These are phyloP conservation scores for Epinephelus awoara DNA, from an alignment of 2,797 vertebrate species.

Conservation along the genomic window DNA sequence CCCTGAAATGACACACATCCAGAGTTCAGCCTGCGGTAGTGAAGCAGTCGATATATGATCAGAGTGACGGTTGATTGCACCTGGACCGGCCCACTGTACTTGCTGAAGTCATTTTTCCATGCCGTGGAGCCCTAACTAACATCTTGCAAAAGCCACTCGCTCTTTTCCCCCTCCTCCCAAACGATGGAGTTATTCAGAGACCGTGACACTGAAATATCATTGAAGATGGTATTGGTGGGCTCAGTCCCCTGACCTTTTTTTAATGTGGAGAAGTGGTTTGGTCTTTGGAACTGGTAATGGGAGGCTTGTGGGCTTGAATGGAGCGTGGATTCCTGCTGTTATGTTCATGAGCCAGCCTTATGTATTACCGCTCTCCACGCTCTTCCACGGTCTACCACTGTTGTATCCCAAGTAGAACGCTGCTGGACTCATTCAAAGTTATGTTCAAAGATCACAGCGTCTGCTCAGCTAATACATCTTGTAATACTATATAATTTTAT, in stretches of 20 bases:
- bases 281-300: slow-evolving; percentile 56
- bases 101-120: slow-evolving; percentile 75
- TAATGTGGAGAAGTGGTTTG: slow-evolving; percentile 70
- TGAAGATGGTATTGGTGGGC: slow-evolving; percentile 52
- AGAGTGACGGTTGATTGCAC: slow-evolving; percentile 64
- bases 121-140: slow-evolving; percentile 58
- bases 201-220: slow-evolving; percentile 58
- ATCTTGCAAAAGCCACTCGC: slow-evolving; percentile 55
- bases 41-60: slow-evolving; percentile 65
- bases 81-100: slow-evolving; percentile 56
- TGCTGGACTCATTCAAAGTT: slow-evolving; percentile 53
- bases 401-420: slow-evolving; percentile 34
- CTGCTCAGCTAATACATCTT: slow-evolving; percentile 58
- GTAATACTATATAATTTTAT: slow-evolving; percentile 57
- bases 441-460: slow-evolving; percentile 53
- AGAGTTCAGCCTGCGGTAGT: slow-evolving; percentile 51
- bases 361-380: slow-evolving; percentile 46
- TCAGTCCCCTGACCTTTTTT: slow-evolving; percentile 56
- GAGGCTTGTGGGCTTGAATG: slow-evolving; percentile 63
- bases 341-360: slow-evolving; percentile 35
- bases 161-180: slow-evolving; percentile 27
- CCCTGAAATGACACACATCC: slow-evolving; percentile 47
- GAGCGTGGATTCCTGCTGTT: slow-evolving; percentile 48
- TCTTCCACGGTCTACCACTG: slow-evolving; percentile 45
- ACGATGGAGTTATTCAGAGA: slow-evolving; percentile 60